Conservation (phyloP, 2,113 vertebrate genomes). For the Dasypus novemcinctus region DNA sequence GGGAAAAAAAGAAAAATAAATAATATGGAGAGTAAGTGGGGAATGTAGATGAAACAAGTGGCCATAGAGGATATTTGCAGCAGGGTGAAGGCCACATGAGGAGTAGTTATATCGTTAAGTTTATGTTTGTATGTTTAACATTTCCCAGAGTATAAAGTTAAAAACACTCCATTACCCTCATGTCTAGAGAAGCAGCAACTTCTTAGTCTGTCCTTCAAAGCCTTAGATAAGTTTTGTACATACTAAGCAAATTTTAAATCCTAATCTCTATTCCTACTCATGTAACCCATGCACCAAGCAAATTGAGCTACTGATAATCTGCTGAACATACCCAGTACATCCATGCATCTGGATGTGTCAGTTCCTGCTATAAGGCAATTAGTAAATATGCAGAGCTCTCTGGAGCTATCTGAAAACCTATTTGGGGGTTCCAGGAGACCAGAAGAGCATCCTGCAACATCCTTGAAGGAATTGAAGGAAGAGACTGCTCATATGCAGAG, state of each 20-base stretch:
- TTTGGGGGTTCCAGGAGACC: too few species aligned
- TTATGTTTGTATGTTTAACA: conserved; percentile 32
- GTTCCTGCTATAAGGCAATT: too few species aligned
- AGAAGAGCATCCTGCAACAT: too few species aligned
- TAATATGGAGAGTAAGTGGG: background rate
- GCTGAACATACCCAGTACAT: background rate
- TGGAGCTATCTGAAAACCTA: too few species aligned
- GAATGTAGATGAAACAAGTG: background rate
- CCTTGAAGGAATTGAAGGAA: too few species aligned
- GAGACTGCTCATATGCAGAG: too few species aligned
- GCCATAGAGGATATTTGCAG: background rate
- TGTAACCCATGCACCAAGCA: background rate
- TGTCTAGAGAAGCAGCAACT: conserved; percentile 7
- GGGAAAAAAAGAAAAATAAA: background rate
- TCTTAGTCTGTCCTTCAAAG: conserved; percentile 1
- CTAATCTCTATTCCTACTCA: background rate
- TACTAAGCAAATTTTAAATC: conserved; percentile 51
- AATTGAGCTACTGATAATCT: background rate
- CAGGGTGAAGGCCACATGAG: background rate
- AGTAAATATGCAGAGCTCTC: too few species aligned
- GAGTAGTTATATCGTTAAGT: background rate
- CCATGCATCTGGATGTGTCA: background rate
- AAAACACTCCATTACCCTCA: conserved; percentile 21
- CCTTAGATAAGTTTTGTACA: conserved; percentile 39
- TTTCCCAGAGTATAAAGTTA: conserved; percentile 55